Conservation (phyloP, 2,888 invertebrate genomes). For the Apantesis nais region DNA sequence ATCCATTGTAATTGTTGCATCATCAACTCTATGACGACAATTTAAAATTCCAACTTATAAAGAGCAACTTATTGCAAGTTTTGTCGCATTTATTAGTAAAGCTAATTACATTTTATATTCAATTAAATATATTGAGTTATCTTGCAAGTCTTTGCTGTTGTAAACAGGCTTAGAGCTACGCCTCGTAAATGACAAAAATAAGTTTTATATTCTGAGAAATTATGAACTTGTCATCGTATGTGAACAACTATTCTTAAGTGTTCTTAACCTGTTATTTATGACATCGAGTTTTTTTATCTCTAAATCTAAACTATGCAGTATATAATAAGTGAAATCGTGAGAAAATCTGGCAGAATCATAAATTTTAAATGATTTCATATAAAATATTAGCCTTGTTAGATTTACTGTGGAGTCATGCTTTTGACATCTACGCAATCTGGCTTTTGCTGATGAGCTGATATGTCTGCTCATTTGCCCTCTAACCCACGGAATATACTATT, state of each 20-base stretch:
- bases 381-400: background rate
- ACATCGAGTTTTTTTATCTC: slow-evolving; percentile 30
- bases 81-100: background rate
- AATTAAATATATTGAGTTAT: background rate
- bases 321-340: slow-evolving; percentile 12
- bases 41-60: background rate
- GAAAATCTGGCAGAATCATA: slow-evolving; percentile 8
- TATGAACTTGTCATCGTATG: slow-evolving; percentile 10
- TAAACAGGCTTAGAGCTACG: background rate
- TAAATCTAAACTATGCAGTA: slow-evolving; percentile 10
- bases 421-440: too few relatives aligned
- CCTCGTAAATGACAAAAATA: background rate
- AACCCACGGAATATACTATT: background rate
- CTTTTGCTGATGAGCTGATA: too few relatives aligned
- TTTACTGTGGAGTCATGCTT: background rate
- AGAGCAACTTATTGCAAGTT: too few relatives aligned
- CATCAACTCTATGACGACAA: background rate
- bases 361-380: background rate
- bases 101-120: slow-evolving; percentile 1
- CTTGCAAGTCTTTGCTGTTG: background rate
- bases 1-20: background rate
- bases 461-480: too few relatives aligned
- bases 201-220: slow-evolving; percentile 12
- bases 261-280: slow-evolving; percentile 25
- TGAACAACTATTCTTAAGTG: slow-evolving; percentile 21